A percentile compares a stretch with the other conserved stretches of the same genome.
phyloP scores from a whole-genome alignment of 2,797 vertebrate species.

The Lerista edwardsae region DNA sequence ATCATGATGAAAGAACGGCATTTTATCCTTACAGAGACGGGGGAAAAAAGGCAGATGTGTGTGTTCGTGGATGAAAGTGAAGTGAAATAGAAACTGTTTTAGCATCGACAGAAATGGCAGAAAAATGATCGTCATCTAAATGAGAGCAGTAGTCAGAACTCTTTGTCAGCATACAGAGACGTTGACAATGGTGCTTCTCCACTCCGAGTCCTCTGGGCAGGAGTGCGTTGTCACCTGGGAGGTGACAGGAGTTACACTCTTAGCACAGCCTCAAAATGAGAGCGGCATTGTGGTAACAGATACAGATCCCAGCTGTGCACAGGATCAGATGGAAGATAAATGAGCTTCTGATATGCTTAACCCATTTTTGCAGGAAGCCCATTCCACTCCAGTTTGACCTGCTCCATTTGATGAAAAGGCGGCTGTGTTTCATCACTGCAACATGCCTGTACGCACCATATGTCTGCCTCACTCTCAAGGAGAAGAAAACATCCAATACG shows the following conservation, averaged over 20 bases:
- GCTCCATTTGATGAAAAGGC: conserved; percentile 57
- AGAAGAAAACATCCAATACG: conserved; percentile 54
- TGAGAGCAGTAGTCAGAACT: neutral
- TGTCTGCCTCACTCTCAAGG: conserved; percentile 48
- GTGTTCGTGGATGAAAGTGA: neutral
- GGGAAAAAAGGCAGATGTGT: neutral
- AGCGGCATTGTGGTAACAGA: conserved; percentile 61
- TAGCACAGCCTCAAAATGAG: conserved; percentile 35
- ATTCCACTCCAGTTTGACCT: conserved; percentile 51
- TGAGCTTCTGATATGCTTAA: conserved; percentile 74
- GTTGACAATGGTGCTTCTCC: neutral
- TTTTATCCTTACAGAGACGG: neutral
- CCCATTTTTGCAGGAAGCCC: conserved; percentile 71
- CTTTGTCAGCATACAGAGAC: neutral
- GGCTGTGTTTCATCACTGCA: conserved; percentile 58
- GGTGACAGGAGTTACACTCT: conserved; percentile 8
- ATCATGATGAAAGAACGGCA: neutral
- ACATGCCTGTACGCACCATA: conserved; percentile 43
- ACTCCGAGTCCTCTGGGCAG: neutral
- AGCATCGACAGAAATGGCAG: neutral
- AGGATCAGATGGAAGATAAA: conserved; percentile 78
- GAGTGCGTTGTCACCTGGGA: conserved; percentile 31
- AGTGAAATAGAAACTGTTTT: neutral
- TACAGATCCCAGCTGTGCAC: conserved; percentile 72
- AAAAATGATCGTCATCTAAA: conserved; percentile 7